A percentile compares a stretch with the other conserved stretches of the same genome.
Evolutionary conservation across 2,888 invertebrate genomes (phyloP).

Genomic region (Tachina grossa): DNA sequence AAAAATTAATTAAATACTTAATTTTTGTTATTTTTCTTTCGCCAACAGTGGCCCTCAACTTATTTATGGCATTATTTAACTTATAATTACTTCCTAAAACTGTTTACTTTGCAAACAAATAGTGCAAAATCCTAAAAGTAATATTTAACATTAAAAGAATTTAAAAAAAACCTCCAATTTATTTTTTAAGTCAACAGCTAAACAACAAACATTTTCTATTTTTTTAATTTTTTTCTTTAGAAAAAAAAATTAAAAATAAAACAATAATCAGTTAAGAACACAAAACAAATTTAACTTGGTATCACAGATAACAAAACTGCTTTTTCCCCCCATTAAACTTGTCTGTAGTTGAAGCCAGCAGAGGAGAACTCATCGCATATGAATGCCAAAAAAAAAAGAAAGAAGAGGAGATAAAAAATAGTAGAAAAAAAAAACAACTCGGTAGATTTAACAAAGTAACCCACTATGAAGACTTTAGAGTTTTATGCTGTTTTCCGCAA

Average conservation of each 20-base stretch:
- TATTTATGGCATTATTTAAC: slow-evolving; percentile 8
- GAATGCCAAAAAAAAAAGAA: slow-evolving; percentile 42
- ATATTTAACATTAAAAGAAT: slow-evolving; percentile 5
- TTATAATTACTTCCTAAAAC: slow-evolving; percentile 25
- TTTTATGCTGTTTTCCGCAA: slow-evolving; percentile 71
- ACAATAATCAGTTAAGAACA: slow-evolving; percentile 58
- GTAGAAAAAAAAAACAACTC: neutral
- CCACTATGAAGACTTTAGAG: slow-evolving; percentile 67
- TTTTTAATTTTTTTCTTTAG: slow-evolving; percentile 1
- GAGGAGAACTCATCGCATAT: slow-evolving; percentile 12
- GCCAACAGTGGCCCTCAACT: neutral
- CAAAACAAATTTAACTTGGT: slow-evolving; percentile 65
- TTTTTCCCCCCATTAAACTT: slow-evolving; percentile 56
- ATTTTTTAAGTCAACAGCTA: slow-evolving; percentile 36
- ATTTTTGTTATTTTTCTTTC: neutral
- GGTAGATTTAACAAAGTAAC: slow-evolving; percentile 64
- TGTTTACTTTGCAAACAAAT: neutral
- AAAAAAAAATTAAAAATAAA: slow-evolving; percentile 3
- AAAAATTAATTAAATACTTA: too few relatives aligned
- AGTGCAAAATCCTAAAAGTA: neutral
- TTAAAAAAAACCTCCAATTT: neutral
- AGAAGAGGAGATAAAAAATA: slow-evolving; percentile 13
- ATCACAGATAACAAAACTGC: slow-evolving; percentile 55
- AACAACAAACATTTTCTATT: slow-evolving; percentile 19
- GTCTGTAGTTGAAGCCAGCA: slow-evolving; percentile 50